Conservation (phyloP, 2,888 invertebrate genomes). For the Nomada ruficornis region DNA sequence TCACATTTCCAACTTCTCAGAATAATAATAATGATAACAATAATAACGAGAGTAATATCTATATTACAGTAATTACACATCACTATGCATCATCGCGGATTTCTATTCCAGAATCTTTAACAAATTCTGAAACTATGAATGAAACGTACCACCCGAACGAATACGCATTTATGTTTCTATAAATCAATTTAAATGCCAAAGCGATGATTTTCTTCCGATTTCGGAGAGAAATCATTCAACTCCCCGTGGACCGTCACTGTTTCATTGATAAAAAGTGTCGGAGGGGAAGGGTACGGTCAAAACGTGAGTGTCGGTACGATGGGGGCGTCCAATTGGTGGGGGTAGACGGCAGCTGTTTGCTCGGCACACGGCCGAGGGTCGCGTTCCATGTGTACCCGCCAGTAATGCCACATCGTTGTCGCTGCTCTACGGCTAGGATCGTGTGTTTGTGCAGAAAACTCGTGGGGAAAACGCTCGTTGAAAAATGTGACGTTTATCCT, state of each 20-base stretch:
- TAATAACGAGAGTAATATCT: too few relatives aligned
- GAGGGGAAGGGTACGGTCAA: slow-evolving; percentile 20
- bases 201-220: too few relatives aligned
- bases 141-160: too few relatives aligned
- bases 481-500: slow-evolving; percentile 17
- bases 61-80: too few relatives aligned
- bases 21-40: too few relatives aligned
- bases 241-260: not conserved
- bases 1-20: too few relatives aligned
- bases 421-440: slow-evolving; percentile 1
- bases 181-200: too few relatives aligned
- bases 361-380: slow-evolving; percentile 61
- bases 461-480: not conserved
- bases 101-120: too few relatives aligned
- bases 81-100: too few relatives aligned
- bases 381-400: slow-evolving; percentile 70
- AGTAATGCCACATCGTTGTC: slow-evolving; percentile 67
- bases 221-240: not conserved
- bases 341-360: slow-evolving; percentile 74
- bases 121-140: too few relatives aligned
- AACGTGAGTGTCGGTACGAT: slow-evolving; percentile 31
- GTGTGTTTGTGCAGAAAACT: slow-evolving; percentile 1
- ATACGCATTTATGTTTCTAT: too few relatives aligned
- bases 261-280: slow-evolving; percentile 35
- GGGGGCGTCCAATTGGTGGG: slow-evolving; percentile 66